Evolutionary conservation across 2,888 invertebrate genomes (phyloP).

Genomic region (Epistrophe grossulariae): DNA sequence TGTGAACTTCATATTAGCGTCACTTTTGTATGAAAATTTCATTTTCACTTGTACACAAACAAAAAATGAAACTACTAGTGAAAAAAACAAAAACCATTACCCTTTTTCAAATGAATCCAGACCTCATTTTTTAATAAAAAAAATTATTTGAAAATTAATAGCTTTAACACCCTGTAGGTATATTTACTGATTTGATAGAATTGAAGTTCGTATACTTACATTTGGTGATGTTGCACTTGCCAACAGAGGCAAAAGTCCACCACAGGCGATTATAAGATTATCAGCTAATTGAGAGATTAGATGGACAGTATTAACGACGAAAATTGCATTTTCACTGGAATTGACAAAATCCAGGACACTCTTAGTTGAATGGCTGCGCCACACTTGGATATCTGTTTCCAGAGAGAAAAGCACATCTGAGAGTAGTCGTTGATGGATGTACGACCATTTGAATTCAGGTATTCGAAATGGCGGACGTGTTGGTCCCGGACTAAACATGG

Average conservation of each 20-base stretch:
- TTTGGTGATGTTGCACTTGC: slow-evolving; percentile 99
- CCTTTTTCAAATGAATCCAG: too few species aligned
- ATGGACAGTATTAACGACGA: slow-evolving; percentile 99
- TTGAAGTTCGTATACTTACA: slow-evolving; percentile 86
- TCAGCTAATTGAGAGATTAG: slow-evolving; percentile 99
- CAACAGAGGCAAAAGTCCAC: slow-evolving; percentile 96
- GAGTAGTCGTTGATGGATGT: slow-evolving; percentile 97
- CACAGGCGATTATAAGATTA: slow-evolving; percentile 99
- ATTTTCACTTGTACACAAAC: too few species aligned
- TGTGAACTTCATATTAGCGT: too few species aligned
- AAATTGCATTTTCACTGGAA: slow-evolving; percentile 98
- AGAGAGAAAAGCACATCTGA: slow-evolving; percentile 98
- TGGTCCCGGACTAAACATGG: slow-evolving; percentile 97
- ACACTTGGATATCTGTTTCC: slow-evolving; percentile 98
- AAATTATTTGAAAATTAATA: too few species aligned
- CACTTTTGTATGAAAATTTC: too few species aligned
- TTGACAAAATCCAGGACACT: slow-evolving; percentile 99
- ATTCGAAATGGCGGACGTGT: slow-evolving; percentile 98
- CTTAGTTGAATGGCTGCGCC: slow-evolving; percentile 97
- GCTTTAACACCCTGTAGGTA: slow-evolving; percentile 1
- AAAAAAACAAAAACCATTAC: too few species aligned
- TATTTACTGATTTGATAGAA: not conserved
- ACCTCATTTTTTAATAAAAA: too few species aligned
- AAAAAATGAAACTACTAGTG: too few species aligned
- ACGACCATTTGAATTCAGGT: slow-evolving; percentile 99